Conservation (phyloP, 2,888 invertebrate species). For the Dicyrtomina minuta region DNA sequence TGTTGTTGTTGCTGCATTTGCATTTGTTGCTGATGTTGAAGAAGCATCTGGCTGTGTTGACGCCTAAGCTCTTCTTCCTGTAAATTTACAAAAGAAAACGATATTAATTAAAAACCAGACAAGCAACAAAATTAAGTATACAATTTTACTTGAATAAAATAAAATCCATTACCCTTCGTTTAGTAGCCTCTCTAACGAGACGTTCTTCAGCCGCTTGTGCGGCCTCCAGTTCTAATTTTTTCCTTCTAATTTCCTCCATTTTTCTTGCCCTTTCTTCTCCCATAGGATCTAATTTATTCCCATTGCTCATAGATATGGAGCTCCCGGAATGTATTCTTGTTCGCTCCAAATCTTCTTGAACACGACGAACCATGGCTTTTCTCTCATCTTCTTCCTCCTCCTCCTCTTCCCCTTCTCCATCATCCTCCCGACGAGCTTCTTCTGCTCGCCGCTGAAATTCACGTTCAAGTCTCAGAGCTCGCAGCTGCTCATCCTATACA, state of each 20-base stretch:
- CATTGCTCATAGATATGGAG: slow-evolving; percentile 28
- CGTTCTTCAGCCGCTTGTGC: slow-evolving; percentile 59
- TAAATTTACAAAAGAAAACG: slow-evolving; percentile 9
- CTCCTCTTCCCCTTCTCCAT: slow-evolving; percentile 67
- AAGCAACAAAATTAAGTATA: not conserved
- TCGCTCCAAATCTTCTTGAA: slow-evolving; percentile 58
- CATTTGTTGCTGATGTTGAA: slow-evolving; percentile 50
- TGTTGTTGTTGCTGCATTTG: slow-evolving; percentile 49
- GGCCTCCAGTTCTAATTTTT: slow-evolving; percentile 62
- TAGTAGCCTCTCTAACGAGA: slow-evolving; percentile 57
- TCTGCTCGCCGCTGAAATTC: slow-evolving; percentile 91
- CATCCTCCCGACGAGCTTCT: slow-evolving; percentile 71
- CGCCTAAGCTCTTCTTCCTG: slow-evolving; percentile 59
- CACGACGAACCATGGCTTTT: slow-evolving; percentile 56
- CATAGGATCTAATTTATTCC: slow-evolving; percentile 43
- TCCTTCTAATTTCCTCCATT: slow-evolving; percentile 63
- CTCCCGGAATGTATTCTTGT: slow-evolving; percentile 53
- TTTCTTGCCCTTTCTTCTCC: slow-evolving; percentile 59
- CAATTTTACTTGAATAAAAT: not conserved
- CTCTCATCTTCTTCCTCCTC: slow-evolving; percentile 58
- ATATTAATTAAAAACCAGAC: not conserved
- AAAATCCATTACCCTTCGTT: slow-evolving; percentile 55
- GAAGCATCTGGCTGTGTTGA: slow-evolving; percentile 50
- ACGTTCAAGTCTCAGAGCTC: slow-evolving; percentile 85
- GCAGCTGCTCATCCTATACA: slow-evolving; percentile 75